These are phyloP conservation scores for Rhynchopsitta pachyrhyncha DNA, from an alignment of 2,113 vertebrate genomes.

Conservation along the genomic window DNA sequence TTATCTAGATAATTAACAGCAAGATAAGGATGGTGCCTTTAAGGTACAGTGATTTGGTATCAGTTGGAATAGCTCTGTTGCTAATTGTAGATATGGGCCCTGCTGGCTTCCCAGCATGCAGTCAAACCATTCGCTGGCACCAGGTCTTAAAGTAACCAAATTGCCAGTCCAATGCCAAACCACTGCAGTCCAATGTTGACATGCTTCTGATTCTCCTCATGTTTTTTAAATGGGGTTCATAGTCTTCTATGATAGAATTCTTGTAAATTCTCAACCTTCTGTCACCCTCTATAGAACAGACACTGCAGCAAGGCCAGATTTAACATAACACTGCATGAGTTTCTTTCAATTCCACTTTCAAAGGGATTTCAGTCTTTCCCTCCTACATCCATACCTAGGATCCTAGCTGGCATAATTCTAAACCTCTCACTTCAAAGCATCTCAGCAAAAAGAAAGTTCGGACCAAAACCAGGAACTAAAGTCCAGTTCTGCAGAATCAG, in stretches of 20 bases:
- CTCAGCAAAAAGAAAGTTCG: neutral
- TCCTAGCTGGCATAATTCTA: neutral
- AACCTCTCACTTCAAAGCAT: neutral
- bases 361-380: neutral
- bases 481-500: neutral
- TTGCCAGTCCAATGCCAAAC: no score
- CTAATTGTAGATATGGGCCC: neutral
- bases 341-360: neutral
- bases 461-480: neutral
- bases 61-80: neutral
- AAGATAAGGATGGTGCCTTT: neutral
- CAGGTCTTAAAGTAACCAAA: neutral
- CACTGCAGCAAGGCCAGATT: neutral
- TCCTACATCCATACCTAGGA: neutral
- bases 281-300: neutral
- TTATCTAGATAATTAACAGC: neutral
- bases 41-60: neutral
- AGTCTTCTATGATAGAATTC: neutral
- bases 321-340: fast-evolving
- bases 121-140: neutral
- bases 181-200: neutral
- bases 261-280: neutral
- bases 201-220: neutral
- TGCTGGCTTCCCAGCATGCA: neutral
- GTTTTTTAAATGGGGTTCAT: neutral